These are phyloP conservation scores for Rhagonycha fulva DNA, from an alignment of 2,888 invertebrate genomes.

Conservation along the genomic window DNA sequence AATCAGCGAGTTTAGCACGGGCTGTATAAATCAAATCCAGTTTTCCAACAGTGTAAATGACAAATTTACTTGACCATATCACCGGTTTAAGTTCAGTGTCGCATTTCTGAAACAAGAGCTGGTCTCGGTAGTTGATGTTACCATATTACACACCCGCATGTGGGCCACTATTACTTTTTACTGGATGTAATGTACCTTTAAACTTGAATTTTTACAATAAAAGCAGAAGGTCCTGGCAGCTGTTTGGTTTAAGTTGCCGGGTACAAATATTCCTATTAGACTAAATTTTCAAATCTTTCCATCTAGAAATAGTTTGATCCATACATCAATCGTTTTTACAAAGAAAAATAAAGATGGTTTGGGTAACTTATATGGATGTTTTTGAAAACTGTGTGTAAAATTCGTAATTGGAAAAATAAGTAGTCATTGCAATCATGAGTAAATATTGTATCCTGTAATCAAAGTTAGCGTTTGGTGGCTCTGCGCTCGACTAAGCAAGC, in stretches of 20 bases:
- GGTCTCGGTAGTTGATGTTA: slow-evolving; percentile 47
- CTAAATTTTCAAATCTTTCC: background rate
- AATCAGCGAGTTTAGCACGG: slow-evolving; percentile 36
- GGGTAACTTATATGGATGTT: background rate
- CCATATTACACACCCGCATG: slow-evolving; percentile 40
- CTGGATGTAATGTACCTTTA: background rate
- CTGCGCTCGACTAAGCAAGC: slow-evolving; percentile 54
- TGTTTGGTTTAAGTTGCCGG: background rate
- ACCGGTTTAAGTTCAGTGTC: slow-evolving; percentile 47
- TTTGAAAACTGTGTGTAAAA: background rate
- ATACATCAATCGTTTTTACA: background rate
- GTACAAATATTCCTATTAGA: background rate
- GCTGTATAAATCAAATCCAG: slow-evolving; percentile 43
- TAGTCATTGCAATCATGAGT: slow-evolving; percentile 10
- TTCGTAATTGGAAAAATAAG: background rate
- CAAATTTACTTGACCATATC: slow-evolving; percentile 52
- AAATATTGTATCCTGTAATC: slow-evolving; percentile 34
- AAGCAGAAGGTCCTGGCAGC: background rate
- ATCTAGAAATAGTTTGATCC: too few relatives aligned
- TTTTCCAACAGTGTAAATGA: slow-evolving; percentile 47
- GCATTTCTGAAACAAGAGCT: slow-evolving; percentile 48
- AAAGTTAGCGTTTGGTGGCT: slow-evolving; percentile 47
- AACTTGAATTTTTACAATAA: background rate
- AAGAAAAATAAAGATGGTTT: background rate
- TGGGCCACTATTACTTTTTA: slow-evolving; percentile 33